A percentile compares a stretch with the other conserved stretches of the same genome.
phyloP scores from a whole-genome alignment of 2,113 vertebrate genomes.

The Pantherophis guttatus region DNA sequence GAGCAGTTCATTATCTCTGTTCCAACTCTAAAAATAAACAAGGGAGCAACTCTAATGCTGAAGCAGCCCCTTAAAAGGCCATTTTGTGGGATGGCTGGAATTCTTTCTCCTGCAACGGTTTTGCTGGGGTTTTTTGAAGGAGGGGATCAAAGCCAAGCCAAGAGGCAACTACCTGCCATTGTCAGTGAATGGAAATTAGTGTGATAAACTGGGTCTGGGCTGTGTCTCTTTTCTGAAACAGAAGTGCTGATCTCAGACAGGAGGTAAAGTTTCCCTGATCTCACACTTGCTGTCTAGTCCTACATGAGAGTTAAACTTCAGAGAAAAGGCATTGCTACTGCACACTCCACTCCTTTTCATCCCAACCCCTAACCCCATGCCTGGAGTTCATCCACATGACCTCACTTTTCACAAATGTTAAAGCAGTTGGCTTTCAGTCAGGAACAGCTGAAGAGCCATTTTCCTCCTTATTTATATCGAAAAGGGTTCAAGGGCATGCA shows the following conservation, averaged over 20 bases:
- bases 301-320: slow-evolving; percentile 46
- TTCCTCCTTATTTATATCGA: background rate
- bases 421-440: background rate
- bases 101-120: slow-evolving; percentile 7
- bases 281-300: slow-evolving; percentile 49
- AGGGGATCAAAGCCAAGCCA: slow-evolving; percentile 35
- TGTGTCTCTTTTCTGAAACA: slow-evolving; percentile 51
- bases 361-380: background rate
- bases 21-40: slow-evolving; percentile 36
- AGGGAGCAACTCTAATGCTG: slow-evolving; percentile 28
- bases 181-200: slow-evolving; percentile 38
- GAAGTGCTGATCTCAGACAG: slow-evolving; percentile 49
- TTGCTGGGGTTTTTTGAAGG: slow-evolving; percentile 7
- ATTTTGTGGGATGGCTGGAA: background rate
- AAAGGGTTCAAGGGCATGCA: slow-evolving; percentile 4
- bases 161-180: slow-evolving; percentile 45
- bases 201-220: slow-evolving; percentile 19
- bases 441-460: background rate
- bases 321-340: slow-evolving; percentile 33
- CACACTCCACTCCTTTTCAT: background rate
- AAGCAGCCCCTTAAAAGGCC: slow-evolving; percentile 55
- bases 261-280: slow-evolving; percentile 57
- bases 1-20: background rate
- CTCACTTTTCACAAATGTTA: slow-evolving; percentile 29
- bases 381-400: slow-evolving; percentile 40